Conservation (phyloP, 1,140 invertebrate species). For the Geopemphigus sp. region DNA sequence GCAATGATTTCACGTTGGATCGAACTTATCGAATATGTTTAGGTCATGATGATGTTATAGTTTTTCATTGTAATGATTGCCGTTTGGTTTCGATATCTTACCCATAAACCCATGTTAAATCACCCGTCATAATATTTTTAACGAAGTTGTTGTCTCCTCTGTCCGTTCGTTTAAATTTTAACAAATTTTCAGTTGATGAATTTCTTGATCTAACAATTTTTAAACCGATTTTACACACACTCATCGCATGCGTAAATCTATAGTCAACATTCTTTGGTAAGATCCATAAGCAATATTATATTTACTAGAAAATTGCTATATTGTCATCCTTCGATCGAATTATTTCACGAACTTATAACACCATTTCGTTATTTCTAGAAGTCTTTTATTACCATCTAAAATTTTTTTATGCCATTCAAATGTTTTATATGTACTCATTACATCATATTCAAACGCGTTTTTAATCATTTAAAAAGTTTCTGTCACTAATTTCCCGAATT, state of each 20-base stretch:
- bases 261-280: too few relatives aligned
- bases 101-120: constrained; percentile 51
- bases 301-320: too few relatives aligned
- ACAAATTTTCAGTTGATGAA: too few relatives aligned
- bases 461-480: background rate
- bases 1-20: too few relatives aligned
- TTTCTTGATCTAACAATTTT: too few relatives aligned
- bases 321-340: too few relatives aligned
- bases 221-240: background rate
- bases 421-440: background rate
- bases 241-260: too few relatives aligned
- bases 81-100: constrained; percentile 52
- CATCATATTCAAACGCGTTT: background rate
- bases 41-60: too few relatives aligned
- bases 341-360: too few relatives aligned
- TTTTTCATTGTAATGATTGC: constrained; percentile 51
- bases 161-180: background rate
- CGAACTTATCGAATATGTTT: too few relatives aligned
- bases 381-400: background rate
- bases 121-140: background rate
- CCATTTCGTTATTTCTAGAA: too few relatives aligned
- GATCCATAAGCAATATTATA: too few relatives aligned
- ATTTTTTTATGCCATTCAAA: background rate
- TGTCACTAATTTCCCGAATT: background rate
- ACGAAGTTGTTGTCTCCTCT: background rate